Base-by-base conservation (phyloP, 2,113 vertebrate genomes). In the Ammodytes marinus region DNA sequence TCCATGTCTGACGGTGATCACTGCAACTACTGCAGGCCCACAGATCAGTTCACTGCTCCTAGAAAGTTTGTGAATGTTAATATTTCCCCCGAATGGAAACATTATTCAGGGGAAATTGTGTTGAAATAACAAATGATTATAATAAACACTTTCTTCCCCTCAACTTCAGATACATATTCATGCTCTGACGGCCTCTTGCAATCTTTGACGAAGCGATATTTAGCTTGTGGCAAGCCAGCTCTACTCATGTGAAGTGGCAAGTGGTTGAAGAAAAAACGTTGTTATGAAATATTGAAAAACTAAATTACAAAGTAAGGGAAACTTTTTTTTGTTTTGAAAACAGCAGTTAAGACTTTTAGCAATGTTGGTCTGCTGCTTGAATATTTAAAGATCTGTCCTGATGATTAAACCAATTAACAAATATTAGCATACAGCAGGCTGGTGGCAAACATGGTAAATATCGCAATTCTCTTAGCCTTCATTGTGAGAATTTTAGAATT, bases 71-170 rank as follows among this genome's bases (percentile, higher is more conserved):
- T 9, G 55, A 46, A 74, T 49, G 55, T 72, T 79, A 63, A 85
- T 73, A 80, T 69, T 74, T 14, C 27, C 49, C 49, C 17, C 85
- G 60, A 82, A 80, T 49, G 66, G 60, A 74, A 77, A 77, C 74
- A 47, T 87, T 80, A 86, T 80, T 90, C 88, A 74, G 79, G 57
- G 81, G 79, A 87, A 86, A 85, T 74, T 80, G 76, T 82, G 89
- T 74, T 80, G 82, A 82, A 86, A 90, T 86, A 86, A 88, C 74
- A 83, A 93, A 90, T 87, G 69, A 90, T 89, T 86, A 76, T 80
- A 83, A 27, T 53, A 84, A 79, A 61, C 55, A 58, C 58, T 76
- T 78, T 57, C 53, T 69, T 47, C 40, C 39, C 57, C 74, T 72
- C 69, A 54, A 78, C 73, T 65, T 70, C 53, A 54, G 71, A 90